These are phyloP conservation scores for Hartigia nigra DNA, from an alignment of 2,888 invertebrate species.

Conservation along the genomic window DNA sequence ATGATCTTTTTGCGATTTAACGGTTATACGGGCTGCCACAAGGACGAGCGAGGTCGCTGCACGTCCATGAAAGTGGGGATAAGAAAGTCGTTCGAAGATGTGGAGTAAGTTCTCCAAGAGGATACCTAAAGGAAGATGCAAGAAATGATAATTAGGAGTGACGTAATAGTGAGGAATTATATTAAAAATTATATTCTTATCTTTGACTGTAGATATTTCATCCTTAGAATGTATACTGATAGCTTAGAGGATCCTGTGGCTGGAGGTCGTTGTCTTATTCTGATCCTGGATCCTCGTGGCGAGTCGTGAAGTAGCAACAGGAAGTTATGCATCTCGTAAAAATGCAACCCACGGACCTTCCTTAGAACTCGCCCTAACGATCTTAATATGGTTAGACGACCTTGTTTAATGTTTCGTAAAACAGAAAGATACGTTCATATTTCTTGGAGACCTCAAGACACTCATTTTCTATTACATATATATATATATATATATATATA, in stretches of 20 bases:
- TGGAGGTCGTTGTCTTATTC: background rate
- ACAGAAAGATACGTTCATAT: background rate
- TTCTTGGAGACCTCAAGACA: background rate
- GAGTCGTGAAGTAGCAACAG: background rate
- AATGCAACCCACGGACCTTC: background rate
- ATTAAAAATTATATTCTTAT: background rate
- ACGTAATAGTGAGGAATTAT: background rate
- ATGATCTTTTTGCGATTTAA: slow-evolving; percentile 30
- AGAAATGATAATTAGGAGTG: background rate
- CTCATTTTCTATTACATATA: background rate
- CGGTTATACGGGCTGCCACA: slow-evolving; percentile 39
- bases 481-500: background rate
- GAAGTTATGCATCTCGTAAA: background rate
- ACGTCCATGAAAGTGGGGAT: slow-evolving; percentile 2
- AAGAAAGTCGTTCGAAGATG: background rate
- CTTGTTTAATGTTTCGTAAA: background rate
- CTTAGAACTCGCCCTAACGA: background rate
- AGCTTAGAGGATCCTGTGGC: background rate
- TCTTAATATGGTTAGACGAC: background rate
- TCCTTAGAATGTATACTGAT: background rate
- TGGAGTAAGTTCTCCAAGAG: background rate
- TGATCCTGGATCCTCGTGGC: background rate
- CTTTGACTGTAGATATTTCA: background rate
- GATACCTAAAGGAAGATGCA: background rate
- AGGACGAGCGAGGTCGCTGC: slow-evolving; percentile 35